Percentiles rank a stretch among this genome's conserved stretches.
Conservation (phyloP, 2,113 vertebrate genomes). For the Spea multiplicata region DNA sequence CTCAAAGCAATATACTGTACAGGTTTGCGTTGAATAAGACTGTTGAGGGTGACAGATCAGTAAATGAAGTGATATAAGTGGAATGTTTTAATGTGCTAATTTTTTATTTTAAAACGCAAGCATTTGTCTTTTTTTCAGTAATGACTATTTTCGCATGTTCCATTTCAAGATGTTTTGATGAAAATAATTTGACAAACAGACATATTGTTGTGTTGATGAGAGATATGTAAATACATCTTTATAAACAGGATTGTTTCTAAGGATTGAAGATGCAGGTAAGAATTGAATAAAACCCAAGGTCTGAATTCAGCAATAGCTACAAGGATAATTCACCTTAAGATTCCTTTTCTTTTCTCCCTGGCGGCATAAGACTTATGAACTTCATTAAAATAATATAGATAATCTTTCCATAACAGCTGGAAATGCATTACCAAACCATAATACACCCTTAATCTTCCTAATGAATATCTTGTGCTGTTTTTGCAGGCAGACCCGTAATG, state of each 20-base stretch:
- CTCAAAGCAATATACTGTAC: no score
- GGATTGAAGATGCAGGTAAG: slow-evolving; percentile 38
- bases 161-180: slow-evolving; percentile 14
- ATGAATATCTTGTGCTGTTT: slow-evolving; percentile 63
- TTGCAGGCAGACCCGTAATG: slow-evolving; percentile 92
- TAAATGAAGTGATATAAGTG: no score
- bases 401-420: slow-evolving; percentile 53
- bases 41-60: no score
- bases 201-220: slow-evolving; percentile 14
- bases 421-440: slow-evolving; percentile 50
- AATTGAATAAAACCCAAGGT: background rate
- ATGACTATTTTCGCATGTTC: slow-evolving; percentile 16
- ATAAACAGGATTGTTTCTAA: slow-evolving; percentile 17
- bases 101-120: slow-evolving; percentile 16
- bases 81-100: no score
- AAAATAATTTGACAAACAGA: slow-evolving; percentile 27
- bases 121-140: slow-evolving; percentile 18
- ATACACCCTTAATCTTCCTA: slow-evolving; percentile 50
- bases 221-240: slow-evolving; percentile 10
- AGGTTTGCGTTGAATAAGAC: no score
- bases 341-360: slow-evolving; percentile 34
- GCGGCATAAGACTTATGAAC: slow-evolving; percentile 49
- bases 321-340: slow-evolving; percentile 26
- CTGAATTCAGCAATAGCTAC: slow-evolving; percentile 19
- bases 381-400: slow-evolving; percentile 54